A percentile compares a stretch with the other conserved stretches of the same genome.
These are phyloP conservation scores for Neotoma lepida DNA, from an alignment of 2,113 vertebrate species.

Conservation along the genomic window DNA sequence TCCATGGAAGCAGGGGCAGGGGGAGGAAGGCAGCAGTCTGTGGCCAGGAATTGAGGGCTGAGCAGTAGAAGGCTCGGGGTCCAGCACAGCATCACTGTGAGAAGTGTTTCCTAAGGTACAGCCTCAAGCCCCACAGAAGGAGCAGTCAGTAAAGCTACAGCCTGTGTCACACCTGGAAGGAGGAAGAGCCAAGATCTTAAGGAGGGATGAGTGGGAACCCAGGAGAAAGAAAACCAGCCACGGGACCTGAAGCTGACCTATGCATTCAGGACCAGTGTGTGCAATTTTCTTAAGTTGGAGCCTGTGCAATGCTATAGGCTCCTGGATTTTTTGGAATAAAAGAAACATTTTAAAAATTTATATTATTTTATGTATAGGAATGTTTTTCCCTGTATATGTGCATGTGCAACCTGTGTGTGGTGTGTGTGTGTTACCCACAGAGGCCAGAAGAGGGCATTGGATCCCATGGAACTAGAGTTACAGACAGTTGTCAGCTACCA, in stretches of 20 bases:
- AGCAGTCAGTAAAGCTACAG: background rate
- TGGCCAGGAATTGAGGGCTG: background rate
- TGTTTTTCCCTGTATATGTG: background rate
- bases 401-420: background rate
- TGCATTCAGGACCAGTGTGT: background rate
- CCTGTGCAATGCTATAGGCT: background rate
- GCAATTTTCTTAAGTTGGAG: background rate
- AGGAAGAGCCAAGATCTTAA: background rate
- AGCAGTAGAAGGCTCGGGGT: background rate
- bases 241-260: background rate
- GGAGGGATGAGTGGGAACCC: background rate
- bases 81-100: background rate
- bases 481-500: background rate
- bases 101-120: background rate
- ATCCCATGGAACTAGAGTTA: background rate
- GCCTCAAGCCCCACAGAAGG: background rate
- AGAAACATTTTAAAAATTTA: background rate
- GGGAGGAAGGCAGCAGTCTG: background rate
- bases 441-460: background rate
- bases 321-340: background rate
- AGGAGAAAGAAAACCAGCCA: background rate
- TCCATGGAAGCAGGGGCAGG: background rate
- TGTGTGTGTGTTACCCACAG: background rate
- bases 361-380: background rate
- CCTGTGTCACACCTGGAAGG: background rate